Evolutionary conservation across 2,888 invertebrate genomes (phyloP).

Genomic region (Parelbella ahira): DNA sequence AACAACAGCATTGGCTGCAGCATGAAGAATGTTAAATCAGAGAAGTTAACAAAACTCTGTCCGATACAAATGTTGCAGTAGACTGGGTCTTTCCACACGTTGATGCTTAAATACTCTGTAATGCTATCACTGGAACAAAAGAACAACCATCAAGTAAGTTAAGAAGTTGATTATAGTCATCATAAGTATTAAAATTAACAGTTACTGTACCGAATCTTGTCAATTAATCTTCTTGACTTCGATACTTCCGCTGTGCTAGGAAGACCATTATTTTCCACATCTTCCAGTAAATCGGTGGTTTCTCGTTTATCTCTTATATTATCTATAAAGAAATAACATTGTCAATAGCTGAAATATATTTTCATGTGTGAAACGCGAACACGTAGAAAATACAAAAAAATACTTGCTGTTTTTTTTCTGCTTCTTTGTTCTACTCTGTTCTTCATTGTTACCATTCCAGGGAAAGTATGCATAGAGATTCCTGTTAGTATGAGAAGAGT

Average conservation of each 20-base stretch:
- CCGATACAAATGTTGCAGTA: slow-evolving; percentile 82
- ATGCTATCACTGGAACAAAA: slow-evolving; percentile 47
- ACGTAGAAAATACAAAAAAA: too few relatives aligned
- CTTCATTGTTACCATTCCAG: slow-evolving; percentile 81
- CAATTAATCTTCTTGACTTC: slow-evolving; percentile 1
- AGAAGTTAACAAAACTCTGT: slow-evolving; percentile 81
- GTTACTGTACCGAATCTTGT: slow-evolving; percentile 11
- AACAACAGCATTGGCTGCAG: slow-evolving; percentile 82
- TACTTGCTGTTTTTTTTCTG: slow-evolving; percentile 61
- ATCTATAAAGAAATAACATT: slow-evolving; percentile 42
- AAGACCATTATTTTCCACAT: slow-evolving; percentile 29
- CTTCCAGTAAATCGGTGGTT: slow-evolving; percentile 43
- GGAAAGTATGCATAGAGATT: slow-evolving; percentile 79
- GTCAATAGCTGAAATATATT: too few relatives aligned
- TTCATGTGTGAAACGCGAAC: too few relatives aligned
- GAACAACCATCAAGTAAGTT: not conserved
- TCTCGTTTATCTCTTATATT: slow-evolving; percentile 37
- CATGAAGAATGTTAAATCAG: slow-evolving; percentile 83
- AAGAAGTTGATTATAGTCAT: too few relatives aligned
- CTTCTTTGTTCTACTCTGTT: slow-evolving; percentile 13
- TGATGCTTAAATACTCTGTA: slow-evolving; percentile 63
- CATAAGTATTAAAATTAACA: too few relatives aligned
- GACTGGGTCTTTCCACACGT: slow-evolving; percentile 69
- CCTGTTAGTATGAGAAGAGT: slow-evolving; percentile 81
- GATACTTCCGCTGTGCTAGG: slow-evolving; percentile 12